Evolutionary conservation across 1,140 invertebrate species (phyloP).

Genomic region (Caenorhabditis remanei): DNA sequence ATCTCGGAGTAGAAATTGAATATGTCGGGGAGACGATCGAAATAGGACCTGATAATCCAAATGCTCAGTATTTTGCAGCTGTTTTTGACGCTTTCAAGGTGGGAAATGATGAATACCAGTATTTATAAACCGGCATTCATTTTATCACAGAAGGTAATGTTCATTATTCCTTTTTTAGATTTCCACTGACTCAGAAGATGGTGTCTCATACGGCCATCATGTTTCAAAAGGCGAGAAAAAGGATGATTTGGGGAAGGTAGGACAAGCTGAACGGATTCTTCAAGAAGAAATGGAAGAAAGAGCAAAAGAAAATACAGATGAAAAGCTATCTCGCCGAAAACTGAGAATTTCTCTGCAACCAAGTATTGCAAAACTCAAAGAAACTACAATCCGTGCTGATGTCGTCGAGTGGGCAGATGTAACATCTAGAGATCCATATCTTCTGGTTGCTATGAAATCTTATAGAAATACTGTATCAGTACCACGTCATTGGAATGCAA

Average conservation of each 20-base stretch:
- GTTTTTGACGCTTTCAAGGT: conserved; percentile 76
- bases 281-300: conserved; percentile 69
- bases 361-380: conserved; percentile 75
- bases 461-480: conserved; percentile 92
- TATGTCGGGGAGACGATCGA: conserved; percentile 73
- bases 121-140: background rate
- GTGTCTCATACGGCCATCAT: background rate
- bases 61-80: conserved; percentile 72
- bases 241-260: conserved; percentile 43
- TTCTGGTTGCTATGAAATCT: conserved; percentile 92
- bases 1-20: conserved; percentile 72
- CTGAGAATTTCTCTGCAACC: conserved; percentile 74
- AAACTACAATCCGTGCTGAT: conserved; percentile 85
- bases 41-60: conserved; percentile 72
- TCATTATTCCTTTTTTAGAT: background rate
- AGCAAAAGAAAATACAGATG: conserved; percentile 71
- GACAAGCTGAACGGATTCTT: conserved; percentile 62
- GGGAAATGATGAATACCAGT: background rate
- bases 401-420: conserved; percentile 99
- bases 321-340: conserved; percentile 74
- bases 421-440: conserved; percentile 93
- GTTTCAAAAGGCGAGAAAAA: conserved; percentile 21
- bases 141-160: background rate
- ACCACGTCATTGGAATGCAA: conserved; percentile 99
- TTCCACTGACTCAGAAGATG: conserved; percentile 23